phyloP scores from a whole-genome alignment of 2,888 invertebrate genomes.

The Criorhina ranunculi region DNA sequence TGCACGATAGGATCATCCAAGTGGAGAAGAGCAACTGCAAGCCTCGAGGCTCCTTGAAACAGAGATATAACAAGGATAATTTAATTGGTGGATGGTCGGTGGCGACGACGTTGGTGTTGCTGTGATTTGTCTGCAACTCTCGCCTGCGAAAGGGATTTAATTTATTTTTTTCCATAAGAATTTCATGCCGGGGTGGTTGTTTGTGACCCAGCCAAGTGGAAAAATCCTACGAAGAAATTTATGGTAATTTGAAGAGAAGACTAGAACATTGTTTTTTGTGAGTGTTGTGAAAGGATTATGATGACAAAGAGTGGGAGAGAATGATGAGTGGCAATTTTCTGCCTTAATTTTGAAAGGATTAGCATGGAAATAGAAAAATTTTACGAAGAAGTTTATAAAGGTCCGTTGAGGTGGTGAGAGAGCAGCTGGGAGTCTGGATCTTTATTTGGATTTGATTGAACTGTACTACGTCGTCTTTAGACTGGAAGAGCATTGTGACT shows the following conservation, averaged over 20 bases:
- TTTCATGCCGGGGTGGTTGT: slow-evolving; percentile 26
- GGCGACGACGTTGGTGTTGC: slow-evolving; percentile 12
- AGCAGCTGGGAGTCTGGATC: neutral
- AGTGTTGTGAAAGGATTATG: slow-evolving; percentile 52
- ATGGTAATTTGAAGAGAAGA: slow-evolving; percentile 43
- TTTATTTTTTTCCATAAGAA: slow-evolving; percentile 45
- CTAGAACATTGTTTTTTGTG: slow-evolving; percentile 2
- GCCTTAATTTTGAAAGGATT: slow-evolving; percentile 24
- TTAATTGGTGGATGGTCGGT: slow-evolving; percentile 47
- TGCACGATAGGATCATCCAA: neutral
- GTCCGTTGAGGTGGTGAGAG: neutral
- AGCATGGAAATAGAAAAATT: slow-evolving; percentile 58
- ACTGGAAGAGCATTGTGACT: no score
- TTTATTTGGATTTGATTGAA: neutral
- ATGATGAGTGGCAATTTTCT: slow-evolving; percentile 34
- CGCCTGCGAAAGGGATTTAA: slow-evolving; percentile 48
- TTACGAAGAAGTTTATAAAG: neutral
- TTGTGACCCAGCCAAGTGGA: slow-evolving; percentile 52
- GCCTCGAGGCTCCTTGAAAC: slow-evolving; percentile 4
- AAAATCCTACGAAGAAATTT: slow-evolving; percentile 63
- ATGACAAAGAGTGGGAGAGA: slow-evolving; percentile 25
- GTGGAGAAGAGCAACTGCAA: neutral
- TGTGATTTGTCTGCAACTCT: slow-evolving; percentile 50
- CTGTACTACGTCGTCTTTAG: no score
- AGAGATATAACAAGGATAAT: slow-evolving; percentile 46